Evolutionary conservation across 2,888 invertebrate genomes (phyloP).

Genomic region (Colletes collaris): DNA sequence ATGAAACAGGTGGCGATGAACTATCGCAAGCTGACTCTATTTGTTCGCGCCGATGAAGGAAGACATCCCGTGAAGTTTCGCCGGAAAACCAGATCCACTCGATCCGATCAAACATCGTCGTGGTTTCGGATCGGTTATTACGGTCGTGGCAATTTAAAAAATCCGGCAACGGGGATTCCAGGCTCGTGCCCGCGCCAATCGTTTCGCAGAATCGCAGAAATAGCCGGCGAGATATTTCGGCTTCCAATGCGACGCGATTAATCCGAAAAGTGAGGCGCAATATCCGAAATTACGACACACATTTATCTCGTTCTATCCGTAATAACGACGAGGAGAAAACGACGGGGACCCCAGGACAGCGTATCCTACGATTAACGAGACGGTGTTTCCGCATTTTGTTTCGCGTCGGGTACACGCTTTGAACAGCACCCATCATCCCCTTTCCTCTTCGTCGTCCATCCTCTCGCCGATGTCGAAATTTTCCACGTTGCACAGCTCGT

Average conservation of each 20-base stretch:
- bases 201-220: slow-evolving; percentile 29
- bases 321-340: slow-evolving; percentile 53
- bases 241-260: slow-evolving; percentile 55
- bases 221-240: slow-evolving; percentile 55
- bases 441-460: not conserved
- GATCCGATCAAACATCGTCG: too few species aligned
- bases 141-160: slow-evolving; percentile 18
- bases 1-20: too few species aligned
- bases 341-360: slow-evolving; percentile 32
- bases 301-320: slow-evolving; percentile 52
- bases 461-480: slow-evolving; percentile 11
- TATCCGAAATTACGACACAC: slow-evolving; percentile 60
- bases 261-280: slow-evolving; percentile 62
- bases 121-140: not conserved
- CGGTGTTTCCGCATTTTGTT: slow-evolving; percentile 46
- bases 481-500: not conserved
- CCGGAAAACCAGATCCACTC: too few species aligned
- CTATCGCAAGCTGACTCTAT: too few species aligned
- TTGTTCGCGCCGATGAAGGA: too few species aligned
- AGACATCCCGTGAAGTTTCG: too few species aligned
- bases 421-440: slow-evolving; percentile 5
- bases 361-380: slow-evolving; percentile 60
- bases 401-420: slow-evolving; percentile 7
- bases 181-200: not conserved
- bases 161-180: slow-evolving; percentile 11